Conservation (phyloP, 2,797 vertebrate species). For the Hafferia zeledoni region DNA sequence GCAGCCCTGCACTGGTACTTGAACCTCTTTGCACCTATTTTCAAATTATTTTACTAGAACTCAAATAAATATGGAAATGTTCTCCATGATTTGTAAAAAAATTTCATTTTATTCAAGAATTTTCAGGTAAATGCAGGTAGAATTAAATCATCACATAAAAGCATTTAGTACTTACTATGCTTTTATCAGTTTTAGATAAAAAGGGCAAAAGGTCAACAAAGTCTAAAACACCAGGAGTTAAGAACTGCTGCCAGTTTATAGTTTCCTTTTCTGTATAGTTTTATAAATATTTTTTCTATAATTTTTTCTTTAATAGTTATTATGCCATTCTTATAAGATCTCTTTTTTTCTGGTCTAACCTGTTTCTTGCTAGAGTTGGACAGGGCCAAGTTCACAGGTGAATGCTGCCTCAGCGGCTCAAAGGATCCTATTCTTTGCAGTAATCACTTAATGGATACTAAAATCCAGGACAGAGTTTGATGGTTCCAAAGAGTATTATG, state of each 20-base stretch:
- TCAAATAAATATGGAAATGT: not conserved
- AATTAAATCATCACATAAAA: not conserved
- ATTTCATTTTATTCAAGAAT: not conserved
- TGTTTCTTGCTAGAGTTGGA: not conserved
- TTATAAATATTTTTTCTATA: too few species aligned
- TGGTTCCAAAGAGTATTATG: not conserved
- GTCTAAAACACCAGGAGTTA: not conserved
- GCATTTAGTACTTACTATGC: not conserved
- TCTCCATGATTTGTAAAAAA: not conserved
- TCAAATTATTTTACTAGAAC: not conserved
- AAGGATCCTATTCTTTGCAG: not conserved
- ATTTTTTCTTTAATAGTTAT: not conserved
- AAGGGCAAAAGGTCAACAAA: not conserved
- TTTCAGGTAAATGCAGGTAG: not conserved
- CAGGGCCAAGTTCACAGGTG: not conserved
- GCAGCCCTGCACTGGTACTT: not conserved
- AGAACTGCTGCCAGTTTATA: not conserved
- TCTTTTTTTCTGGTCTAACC: not conserved
- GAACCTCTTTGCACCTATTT: not conserved
- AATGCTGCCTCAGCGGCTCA: not conserved
- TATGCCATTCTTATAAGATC: not conserved
- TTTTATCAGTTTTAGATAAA: not conserved
- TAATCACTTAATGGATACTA: conserved; percentile 14
- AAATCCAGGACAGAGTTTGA: not conserved
- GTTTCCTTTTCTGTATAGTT: not conserved